These are phyloP conservation scores for Oryzias woworae DNA, from an alignment of 2,113 vertebrate species.

Conservation along the genomic window DNA sequence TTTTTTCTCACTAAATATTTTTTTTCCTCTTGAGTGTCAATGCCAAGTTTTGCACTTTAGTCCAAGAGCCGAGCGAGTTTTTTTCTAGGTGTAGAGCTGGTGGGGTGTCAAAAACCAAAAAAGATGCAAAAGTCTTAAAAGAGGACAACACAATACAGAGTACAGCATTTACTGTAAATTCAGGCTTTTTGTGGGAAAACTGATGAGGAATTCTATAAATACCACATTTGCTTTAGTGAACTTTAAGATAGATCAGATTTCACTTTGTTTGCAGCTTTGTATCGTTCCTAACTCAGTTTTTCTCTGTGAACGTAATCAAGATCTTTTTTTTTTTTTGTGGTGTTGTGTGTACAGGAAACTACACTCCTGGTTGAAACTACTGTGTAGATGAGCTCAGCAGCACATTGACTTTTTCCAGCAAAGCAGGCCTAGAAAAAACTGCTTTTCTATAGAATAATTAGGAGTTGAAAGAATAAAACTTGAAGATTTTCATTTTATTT, in stretches of 20 bases:
- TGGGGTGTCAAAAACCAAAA: constrained; percentile 8
- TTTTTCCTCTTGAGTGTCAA: constrained; percentile 8
- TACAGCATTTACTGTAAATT: too few relatives aligned
- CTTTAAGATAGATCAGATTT: too few relatives aligned
- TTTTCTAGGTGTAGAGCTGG: constrained; percentile 15
- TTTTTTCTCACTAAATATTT: constrained; percentile 12
- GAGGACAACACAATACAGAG: too few relatives aligned
- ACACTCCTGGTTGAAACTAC: constrained; percentile 64
- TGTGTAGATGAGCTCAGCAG: constrained; percentile 69
- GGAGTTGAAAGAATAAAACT: not conserved
- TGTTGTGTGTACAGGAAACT: constrained; percentile 50
- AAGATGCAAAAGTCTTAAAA: constrained; percentile 18
- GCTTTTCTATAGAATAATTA: constrained; percentile 46
- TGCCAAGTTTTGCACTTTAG: constrained; percentile 38
- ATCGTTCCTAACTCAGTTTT: constrained; percentile 54
- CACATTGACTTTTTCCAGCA: constrained; percentile 75
- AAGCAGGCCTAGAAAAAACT: constrained; percentile 58
- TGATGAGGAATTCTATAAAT: too few relatives aligned
- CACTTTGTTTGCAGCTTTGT: constrained; percentile 2
- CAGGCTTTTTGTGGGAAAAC: too few relatives aligned
- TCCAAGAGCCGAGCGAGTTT: constrained; percentile 23
- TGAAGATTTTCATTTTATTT: too few relatives aligned
- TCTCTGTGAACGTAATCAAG: constrained; percentile 69
- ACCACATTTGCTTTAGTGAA: too few relatives aligned
- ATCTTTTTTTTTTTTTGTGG: constrained; percentile 25